phyloP scores from a whole-genome alignment of 1,140 invertebrate genomes.

The Lasaia peninsularis region DNA sequence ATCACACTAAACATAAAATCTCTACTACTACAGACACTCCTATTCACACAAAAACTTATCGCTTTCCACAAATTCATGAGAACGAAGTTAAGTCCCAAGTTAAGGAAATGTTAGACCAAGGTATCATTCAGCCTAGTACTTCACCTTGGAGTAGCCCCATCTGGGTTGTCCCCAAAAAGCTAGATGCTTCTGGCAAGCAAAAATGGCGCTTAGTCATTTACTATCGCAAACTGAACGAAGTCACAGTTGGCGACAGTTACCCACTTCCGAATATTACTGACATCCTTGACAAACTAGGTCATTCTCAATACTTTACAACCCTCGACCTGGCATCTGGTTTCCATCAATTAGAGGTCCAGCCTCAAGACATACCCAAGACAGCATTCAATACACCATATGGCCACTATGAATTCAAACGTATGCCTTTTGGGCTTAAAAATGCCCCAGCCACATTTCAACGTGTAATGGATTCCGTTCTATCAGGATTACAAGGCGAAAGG shows the following conservation, averaged over 20 bases:
- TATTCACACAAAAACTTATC: conserved; percentile 30
- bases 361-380: conserved; percentile 47
- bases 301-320: conserved; percentile 42
- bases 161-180: conserved; percentile 25
- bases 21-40: conserved; percentile 25
- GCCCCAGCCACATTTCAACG: conserved; percentile 52
- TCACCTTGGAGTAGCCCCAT: conserved; percentile 45
- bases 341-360: conserved; percentile 38
- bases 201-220: conserved; percentile 61
- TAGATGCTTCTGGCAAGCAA: conserved; percentile 47
- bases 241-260: conserved; percentile 60
- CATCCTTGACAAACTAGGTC: conserved; percentile 44
- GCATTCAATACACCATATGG: conserved; percentile 52
- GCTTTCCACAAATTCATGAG: conserved; percentile 42
- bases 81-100: conserved; percentile 56
- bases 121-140: conserved; percentile 45
- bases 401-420: conserved; percentile 46
- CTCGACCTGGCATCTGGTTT: conserved; percentile 46
- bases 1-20: conserved; percentile 28
- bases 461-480: conserved; percentile 51
- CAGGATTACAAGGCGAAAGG: conserved; percentile 32
- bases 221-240: conserved; percentile 23
- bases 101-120: conserved; percentile 54
- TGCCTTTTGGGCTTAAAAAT: conserved; percentile 4
- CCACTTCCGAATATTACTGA: conserved; percentile 73